Base-by-base conservation (phyloP, 2,113 vertebrate genomes). In the Arenaria interpres region DNA sequence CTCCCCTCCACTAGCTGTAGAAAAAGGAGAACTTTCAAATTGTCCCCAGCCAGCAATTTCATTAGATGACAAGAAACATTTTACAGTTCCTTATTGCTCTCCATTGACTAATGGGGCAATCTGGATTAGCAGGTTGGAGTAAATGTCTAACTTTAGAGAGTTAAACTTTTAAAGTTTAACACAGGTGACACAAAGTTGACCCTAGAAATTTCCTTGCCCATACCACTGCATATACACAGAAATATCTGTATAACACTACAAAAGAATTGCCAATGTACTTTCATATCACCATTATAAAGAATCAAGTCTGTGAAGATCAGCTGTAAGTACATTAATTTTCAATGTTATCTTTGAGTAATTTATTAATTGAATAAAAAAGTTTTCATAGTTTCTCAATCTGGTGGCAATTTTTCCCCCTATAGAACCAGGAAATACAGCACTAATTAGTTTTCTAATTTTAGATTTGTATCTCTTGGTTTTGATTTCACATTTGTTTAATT, bases 401-500 rank as follows among this genome's bases (percentile, higher is more conserved):
- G 21, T 87, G 60, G 37, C 45, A 91, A 89, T 4, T 64, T 75
- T 73, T 86, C 77, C 54, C 35, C 28, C 50, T 59, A 50, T 46
- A 75, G n/a, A 88, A 94, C 5, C 14, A 89, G 79, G 74, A 89
- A 96, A 74, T n/a, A 63, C 6, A 82, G 62, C n/a, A 73, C 69
- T 85, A 93, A 91, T 87, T 85, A 75, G 14, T 53, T 95, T 89
- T 94, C 74, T 89, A 87, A 87, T 89, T 95, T 95, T 91, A 95
- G 77, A 78, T 95, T 91, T 89, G 3, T 51, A 14, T 72, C 48
- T 71, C 48, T 82, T 90, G 51, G 0, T 22, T 87, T 90, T 94
- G 3, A 89, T 72, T 78, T 69, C 37, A 72, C 24, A 73, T 79
- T 89, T 50, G 9, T 71, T 84, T 87, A 89, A 66, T 87, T 87